phyloP scores from a whole-genome alignment of 1,140 invertebrate species.

The Hyphantria cunea region DNA sequence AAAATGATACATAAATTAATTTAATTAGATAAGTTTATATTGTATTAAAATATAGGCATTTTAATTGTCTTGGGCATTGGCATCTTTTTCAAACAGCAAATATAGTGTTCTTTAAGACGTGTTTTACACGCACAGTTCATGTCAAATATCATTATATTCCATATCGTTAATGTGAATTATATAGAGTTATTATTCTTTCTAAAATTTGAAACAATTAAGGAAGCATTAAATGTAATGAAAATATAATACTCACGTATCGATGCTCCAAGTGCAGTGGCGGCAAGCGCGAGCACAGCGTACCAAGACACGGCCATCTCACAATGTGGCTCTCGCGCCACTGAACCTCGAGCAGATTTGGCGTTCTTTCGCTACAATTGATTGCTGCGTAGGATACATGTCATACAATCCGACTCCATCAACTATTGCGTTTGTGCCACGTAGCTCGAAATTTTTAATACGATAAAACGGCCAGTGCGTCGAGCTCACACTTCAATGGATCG shows the following conservation, averaged over 20 bases:
- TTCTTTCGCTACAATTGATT: conserved; percentile 66
- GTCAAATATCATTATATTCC: too few species aligned
- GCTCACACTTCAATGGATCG: conserved; percentile 1
- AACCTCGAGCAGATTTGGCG: conserved; percentile 50
- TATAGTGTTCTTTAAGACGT: too few species aligned
- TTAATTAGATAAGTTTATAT: too few species aligned
- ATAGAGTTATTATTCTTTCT: too few species aligned
- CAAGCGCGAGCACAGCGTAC: conserved; percentile 61
- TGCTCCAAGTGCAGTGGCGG: conserved; percentile 64
- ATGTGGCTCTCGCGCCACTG: conserved; percentile 69
- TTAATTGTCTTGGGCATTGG: too few species aligned
- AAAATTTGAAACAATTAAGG: too few species aligned
- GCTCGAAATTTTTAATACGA: not conserved
- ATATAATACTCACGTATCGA: conserved; percentile 72
- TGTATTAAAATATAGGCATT: too few species aligned
- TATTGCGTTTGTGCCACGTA: not conserved
- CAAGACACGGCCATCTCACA: conserved; percentile 64
- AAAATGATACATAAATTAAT: too few species aligned
- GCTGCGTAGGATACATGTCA: conserved; percentile 45
- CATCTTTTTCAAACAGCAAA: too few species aligned
- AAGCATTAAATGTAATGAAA: conserved; percentile 16
- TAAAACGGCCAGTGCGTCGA: not conserved
- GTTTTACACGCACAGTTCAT: too few species aligned
- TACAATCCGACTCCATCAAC: not conserved
- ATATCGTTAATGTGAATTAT: too few species aligned